These are phyloP conservation scores for Drosophila sulfurigaster DNA, from an alignment of 1,140 invertebrate genomes.

Conservation along the genomic window DNA sequence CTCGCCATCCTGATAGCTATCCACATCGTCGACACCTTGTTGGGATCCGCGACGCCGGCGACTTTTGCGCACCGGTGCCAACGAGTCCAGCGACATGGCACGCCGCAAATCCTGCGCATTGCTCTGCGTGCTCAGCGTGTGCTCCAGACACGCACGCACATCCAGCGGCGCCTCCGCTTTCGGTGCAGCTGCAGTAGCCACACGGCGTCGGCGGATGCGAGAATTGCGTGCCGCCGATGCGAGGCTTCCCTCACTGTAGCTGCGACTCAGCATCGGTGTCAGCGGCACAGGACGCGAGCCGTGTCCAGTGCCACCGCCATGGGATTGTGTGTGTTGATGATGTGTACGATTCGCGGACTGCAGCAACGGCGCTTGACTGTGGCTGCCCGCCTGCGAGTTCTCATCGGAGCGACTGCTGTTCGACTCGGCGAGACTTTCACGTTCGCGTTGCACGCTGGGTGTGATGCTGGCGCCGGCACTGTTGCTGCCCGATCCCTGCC, in stretches of 20 bases:
- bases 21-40: constrained; percentile 54
- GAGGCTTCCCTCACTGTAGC: constrained; percentile 86
- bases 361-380: constrained; percentile 30
- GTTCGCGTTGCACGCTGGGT: constrained; percentile 47
- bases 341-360: constrained; percentile 48
- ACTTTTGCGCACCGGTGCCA: constrained; percentile 56
- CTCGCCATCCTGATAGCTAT: constrained; percentile 58
- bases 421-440: constrained; percentile 63
- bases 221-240: constrained; percentile 78
- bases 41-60: constrained; percentile 47
- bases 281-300: constrained; percentile 63
- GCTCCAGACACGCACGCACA: constrained; percentile 86
- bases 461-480: constrained; percentile 26
- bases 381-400: constrained; percentile 59
- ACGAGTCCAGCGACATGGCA: constrained; percentile 81
- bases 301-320: constrained; percentile 44
- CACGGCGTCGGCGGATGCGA: constrained; percentile 62
- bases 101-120: constrained; percentile 63
- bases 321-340: constrained; percentile 73
- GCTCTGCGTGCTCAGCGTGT: constrained; percentile 5
- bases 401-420: constrained; percentile 79
- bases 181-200: constrained; percentile 36
- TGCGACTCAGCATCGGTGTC: constrained; percentile 85
- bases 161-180: constrained; percentile 64
- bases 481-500: constrained; percentile 76